A percentile compares a stretch with the other conserved stretches of the same genome.
These are phyloP conservation scores for Prorops nasuta DNA, from an alignment of 1,140 invertebrate species.

Conservation along the genomic window DNA sequence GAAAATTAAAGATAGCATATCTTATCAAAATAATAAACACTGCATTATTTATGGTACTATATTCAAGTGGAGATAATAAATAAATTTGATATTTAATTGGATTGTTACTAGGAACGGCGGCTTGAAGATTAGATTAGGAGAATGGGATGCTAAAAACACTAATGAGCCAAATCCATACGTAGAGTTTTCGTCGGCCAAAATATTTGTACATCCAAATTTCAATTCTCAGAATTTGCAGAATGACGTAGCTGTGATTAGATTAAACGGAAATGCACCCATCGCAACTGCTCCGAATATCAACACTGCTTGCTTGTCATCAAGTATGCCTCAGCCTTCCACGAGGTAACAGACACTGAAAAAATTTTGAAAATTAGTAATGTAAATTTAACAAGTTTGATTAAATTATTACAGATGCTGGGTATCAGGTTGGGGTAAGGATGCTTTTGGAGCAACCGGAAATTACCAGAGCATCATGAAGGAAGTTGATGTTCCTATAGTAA, in stretches of 20 bases:
- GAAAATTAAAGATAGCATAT: too few relatives aligned
- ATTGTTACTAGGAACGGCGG: slow-evolving; percentile 32
- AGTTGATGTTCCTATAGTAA: slow-evolving; percentile 70
- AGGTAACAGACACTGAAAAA: too few relatives aligned
- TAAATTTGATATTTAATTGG: slow-evolving; percentile 5
- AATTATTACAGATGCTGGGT: slow-evolving; percentile 67
- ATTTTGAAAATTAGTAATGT: too few relatives aligned
- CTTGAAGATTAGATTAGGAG: slow-evolving; percentile 67
- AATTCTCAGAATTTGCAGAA: slow-evolving; percentile 67
- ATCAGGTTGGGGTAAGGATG: slow-evolving; percentile 79
- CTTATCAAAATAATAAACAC: too few relatives aligned
- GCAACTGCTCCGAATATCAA: slow-evolving; percentile 66
- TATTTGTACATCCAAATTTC: slow-evolving; percentile 67
- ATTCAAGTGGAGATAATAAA: too few relatives aligned
- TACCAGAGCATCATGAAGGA: slow-evolving; percentile 69
- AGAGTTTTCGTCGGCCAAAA: slow-evolving; percentile 58
- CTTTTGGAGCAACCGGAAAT: slow-evolving; percentile 64
- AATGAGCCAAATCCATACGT: slow-evolving; percentile 63
- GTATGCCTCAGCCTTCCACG: slow-evolving; percentile 55
- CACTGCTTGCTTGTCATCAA: slow-evolving; percentile 67
- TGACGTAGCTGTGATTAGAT: slow-evolving; percentile 67
- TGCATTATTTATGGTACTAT: too few relatives aligned
- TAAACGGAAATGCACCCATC: slow-evolving; percentile 61
- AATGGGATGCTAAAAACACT: slow-evolving; percentile 65
- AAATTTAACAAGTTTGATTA: too few relatives aligned